These are phyloP conservation scores for Hippopotamyrus pictus DNA, from an alignment of 2,797 vertebrate genomes.

Conservation along the genomic window DNA sequence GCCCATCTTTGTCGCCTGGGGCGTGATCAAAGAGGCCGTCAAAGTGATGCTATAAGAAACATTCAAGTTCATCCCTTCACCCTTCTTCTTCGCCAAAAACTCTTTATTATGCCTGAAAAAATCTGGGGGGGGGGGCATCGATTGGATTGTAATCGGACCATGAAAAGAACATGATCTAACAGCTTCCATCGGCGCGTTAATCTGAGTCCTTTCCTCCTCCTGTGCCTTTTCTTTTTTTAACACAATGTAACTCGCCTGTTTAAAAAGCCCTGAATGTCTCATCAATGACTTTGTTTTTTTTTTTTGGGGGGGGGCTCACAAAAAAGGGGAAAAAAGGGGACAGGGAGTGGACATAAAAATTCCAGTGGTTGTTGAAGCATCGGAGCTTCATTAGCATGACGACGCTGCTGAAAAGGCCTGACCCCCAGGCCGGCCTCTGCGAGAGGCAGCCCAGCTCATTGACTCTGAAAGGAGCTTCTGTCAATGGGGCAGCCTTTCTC, in stretches of 20 bases:
- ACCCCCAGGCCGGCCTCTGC: conserved; percentile 93
- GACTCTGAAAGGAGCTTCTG: conserved; percentile 97
- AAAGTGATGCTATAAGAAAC: conserved; percentile 75
- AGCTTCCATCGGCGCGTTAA: conserved; percentile 97
- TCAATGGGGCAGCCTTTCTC: conserved; percentile 85
- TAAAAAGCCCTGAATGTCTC: conserved; percentile 98
- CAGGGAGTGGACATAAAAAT: conserved; percentile 96
- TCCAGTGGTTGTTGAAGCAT: conserved; percentile 98
- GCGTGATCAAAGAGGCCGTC: conserved; percentile 71
- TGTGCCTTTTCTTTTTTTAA: conserved; percentile 37
- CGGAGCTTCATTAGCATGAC: conserved; percentile 97
- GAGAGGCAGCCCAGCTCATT: conserved; percentile 97
- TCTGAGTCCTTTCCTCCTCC: conserved; percentile 82
- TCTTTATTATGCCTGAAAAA: conserved; percentile 70
- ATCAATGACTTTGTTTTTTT: conserved; percentile 86
- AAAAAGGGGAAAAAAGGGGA: conserved; percentile 51
- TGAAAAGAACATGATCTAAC: conserved; percentile 99
- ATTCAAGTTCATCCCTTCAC: conserved; percentile 93
- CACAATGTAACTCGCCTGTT: conserved; percentile 94
- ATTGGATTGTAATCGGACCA: conserved; percentile 99
- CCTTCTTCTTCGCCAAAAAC: conserved; percentile 78
- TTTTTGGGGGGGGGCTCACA: conserved; percentile 22
- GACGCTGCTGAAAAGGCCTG: conserved; percentile 91
- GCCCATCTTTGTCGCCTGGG: conserved; percentile 67
- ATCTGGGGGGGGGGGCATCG: conserved; percentile 73